Percentiles rank a stretch among this genome's conserved stretches.
Evolutionary conservation across 2,888 invertebrate genomes (phyloP).

Genomic region (Odontothrips loti): DNA sequence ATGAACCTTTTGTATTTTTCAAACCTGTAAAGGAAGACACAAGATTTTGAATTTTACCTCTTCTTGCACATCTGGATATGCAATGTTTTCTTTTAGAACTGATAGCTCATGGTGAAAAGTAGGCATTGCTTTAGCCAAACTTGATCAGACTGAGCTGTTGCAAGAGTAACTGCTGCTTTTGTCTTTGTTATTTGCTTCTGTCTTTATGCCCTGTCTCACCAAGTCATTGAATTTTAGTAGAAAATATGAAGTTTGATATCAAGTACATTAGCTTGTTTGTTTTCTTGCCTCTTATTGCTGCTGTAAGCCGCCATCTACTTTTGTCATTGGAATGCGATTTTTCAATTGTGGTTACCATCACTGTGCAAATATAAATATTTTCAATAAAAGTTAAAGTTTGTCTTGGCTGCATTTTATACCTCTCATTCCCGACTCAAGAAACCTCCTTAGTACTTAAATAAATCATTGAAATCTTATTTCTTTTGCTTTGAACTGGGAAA

Average conservation of each 20-base stretch:
- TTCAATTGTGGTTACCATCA: neutral
- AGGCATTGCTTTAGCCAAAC: neutral
- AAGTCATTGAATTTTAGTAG: neutral
- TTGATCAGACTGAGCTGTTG: slow-evolving; percentile 7
- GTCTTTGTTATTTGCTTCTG: neutral
- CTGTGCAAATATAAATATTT: slow-evolving; percentile 12
- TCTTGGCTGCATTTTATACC: too few relatives aligned
- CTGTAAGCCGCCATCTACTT: neutral
- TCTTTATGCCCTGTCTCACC: neutral
- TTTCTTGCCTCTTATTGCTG: neutral
- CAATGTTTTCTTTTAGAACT: neutral
- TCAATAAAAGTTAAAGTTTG: slow-evolving; percentile 14
- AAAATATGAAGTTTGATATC: neutral
- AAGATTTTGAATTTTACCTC: neutral
- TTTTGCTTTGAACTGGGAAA: too few relatives aligned
- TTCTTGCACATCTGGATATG: neutral
- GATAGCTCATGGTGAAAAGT: neutral
- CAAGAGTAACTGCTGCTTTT: neutral
- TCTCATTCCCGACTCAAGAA: too few relatives aligned
- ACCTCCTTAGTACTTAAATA: too few relatives aligned
- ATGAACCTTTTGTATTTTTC: neutral
- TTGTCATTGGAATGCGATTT: neutral
- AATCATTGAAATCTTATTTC: too few relatives aligned
- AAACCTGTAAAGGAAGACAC: neutral
- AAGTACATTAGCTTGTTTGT: neutral